Conservation (phyloP, 2,888 invertebrate genomes). For the Linyphia triangularis region DNA sequence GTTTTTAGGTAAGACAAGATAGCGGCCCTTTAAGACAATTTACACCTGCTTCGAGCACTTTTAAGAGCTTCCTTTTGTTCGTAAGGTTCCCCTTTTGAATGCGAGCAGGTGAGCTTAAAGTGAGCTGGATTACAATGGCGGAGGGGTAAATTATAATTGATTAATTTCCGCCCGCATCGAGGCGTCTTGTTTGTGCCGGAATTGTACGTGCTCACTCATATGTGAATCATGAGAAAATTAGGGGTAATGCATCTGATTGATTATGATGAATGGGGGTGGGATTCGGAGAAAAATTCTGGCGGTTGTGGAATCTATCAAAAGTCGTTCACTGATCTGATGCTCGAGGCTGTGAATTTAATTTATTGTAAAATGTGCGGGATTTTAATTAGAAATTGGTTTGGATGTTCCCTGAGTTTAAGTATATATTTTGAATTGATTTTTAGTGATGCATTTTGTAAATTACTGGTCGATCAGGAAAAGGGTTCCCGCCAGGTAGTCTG, state of each 20-base stretch:
- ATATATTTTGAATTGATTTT: no score
- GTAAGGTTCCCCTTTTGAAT: background rate
- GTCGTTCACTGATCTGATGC: no score
- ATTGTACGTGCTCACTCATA: background rate
- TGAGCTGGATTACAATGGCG: constrained; percentile 27
- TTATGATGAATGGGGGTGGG: background rate
- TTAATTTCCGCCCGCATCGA: constrained; percentile 27
- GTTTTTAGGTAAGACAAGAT: background rate
- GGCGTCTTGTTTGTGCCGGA: background rate
- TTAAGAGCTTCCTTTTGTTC: constrained; percentile 14
- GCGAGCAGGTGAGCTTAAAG: constrained; percentile 11
- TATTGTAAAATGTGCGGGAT: no score
- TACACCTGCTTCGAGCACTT: constrained; percentile 40
- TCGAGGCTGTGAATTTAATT: no score
- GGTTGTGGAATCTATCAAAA: no score
- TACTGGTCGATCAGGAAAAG: no score
- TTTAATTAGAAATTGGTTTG: no score
- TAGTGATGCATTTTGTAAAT: no score
- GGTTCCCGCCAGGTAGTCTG: no score
- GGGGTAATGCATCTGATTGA: background rate
- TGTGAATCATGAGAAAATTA: background rate
- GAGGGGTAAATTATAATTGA: constrained; percentile 34
- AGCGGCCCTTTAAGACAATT: constrained; percentile 25
- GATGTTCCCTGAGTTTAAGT: no score
- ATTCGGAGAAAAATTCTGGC: background rate